A percentile compares a stretch with the other conserved stretches of the same genome.
Evolutionary conservation across 2,888 invertebrate genomes (phyloP).

Genomic region (Anoplius nigerrimus): DNA sequence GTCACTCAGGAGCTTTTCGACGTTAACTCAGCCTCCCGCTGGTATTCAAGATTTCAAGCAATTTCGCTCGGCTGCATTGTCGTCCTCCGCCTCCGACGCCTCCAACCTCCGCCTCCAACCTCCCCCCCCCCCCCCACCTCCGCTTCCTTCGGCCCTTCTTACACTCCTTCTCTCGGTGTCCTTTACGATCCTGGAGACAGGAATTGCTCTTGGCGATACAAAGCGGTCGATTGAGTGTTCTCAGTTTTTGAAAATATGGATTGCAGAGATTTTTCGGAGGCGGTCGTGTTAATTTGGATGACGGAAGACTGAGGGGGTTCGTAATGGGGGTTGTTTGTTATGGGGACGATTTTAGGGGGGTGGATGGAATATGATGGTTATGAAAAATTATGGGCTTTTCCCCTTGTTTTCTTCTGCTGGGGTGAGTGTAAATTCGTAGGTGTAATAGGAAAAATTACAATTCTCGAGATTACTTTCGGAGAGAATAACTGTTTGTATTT

Average conservation of each 20-base stretch:
- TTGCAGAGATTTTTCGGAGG: conserved; percentile 33
- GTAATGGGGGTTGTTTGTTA: conserved; percentile 3
- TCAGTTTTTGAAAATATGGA: too few relatives aligned
- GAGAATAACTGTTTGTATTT: too few relatives aligned
- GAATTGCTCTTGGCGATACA: background rate
- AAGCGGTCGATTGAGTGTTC: too few relatives aligned
- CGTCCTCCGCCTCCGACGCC: conserved; percentile 16
- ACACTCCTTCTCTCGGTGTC: background rate
- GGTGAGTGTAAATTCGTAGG: too few relatives aligned
- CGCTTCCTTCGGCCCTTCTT: conserved; percentile 1
- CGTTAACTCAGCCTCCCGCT: conserved; percentile 55
- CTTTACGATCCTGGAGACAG: background rate
- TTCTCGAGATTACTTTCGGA: too few relatives aligned
- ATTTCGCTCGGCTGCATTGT: conserved; percentile 53
- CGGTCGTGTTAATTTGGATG: conserved; percentile 38
- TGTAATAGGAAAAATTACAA: too few relatives aligned
- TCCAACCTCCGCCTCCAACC: background rate
- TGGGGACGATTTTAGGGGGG: conserved; percentile 7
- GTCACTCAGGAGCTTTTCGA: conserved; percentile 65
- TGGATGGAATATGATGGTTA: background rate
- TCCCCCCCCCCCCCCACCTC: background rate
- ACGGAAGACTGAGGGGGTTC: conserved; percentile 24
- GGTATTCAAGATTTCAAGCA: conserved; percentile 58
- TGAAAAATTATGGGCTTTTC: too few relatives aligned
- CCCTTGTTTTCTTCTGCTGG: too few relatives aligned